phyloP scores from a whole-genome alignment of 1,140 invertebrate genomes.

The Alviniconcha marisindica region DNA sequence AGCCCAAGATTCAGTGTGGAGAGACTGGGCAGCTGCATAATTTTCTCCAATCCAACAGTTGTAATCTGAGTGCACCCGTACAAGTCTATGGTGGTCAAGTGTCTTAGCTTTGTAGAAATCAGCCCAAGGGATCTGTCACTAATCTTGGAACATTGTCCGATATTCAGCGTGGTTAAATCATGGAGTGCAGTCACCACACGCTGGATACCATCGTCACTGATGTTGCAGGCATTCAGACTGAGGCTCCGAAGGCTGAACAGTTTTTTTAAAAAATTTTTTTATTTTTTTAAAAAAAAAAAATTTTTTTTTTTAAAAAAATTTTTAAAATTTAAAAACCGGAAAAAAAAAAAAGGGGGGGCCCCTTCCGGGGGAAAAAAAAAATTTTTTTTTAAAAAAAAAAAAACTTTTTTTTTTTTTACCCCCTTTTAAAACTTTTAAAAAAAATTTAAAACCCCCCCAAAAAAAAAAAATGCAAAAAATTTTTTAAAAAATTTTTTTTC shows the following conservation, averaged over 20 bases:
- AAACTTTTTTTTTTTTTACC: too few relatives aligned
- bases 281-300: too few relatives aligned
- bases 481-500: too few relatives aligned
- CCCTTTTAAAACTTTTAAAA: too few relatives aligned
- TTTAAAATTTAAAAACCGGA: too few relatives aligned
- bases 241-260: constrained; percentile 88
- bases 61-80: constrained; percentile 96
- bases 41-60: constrained; percentile 88
- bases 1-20: constrained; percentile 91
- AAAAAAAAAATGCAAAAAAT: too few relatives aligned
- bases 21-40: constrained; percentile 90
- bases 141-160: constrained; percentile 93
- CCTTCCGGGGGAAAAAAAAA: too few relatives aligned
- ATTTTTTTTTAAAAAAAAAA: too few relatives aligned
- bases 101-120: constrained; percentile 84
- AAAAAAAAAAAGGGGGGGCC: too few relatives aligned
- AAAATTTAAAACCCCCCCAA: too few relatives aligned
- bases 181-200: constrained; percentile 88
- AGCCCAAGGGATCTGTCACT: constrained; percentile 91
- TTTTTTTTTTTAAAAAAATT: too few relatives aligned
- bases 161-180: constrained; percentile 92
- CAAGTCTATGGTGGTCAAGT: constrained; percentile 92
- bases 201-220: constrained; percentile 93
- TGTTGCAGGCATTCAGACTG: constrained; percentile 92
- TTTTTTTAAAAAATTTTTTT: too few relatives aligned